Base-by-base conservation (phyloP, 2,888 invertebrate genomes). In the Steromphala cineraria region DNA sequence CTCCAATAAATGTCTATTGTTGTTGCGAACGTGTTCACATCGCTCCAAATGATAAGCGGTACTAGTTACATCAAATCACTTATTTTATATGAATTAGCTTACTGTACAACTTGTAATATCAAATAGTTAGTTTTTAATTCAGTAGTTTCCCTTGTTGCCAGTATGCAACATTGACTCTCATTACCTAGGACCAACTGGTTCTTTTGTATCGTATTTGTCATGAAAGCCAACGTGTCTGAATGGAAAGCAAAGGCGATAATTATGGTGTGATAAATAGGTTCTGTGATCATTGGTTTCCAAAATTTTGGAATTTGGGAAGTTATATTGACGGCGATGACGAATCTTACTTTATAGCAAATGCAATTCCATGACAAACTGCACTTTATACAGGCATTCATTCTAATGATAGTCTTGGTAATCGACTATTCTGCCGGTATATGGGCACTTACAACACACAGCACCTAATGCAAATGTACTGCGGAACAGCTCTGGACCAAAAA, bases 301-400 rank as follows among this genome's bases (percentile, higher is more conserved):
- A 2, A 87, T 94, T 67, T 88, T 94, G 8, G 80, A 93, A 79
- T 93, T 93, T 84, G 82, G 94, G 52, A 85, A 91, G 62, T 88
- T 90, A 17, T 88, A 96, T 95, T 95, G 96, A 88, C 82, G 83
- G 1, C 94, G 95, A 81, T 97, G 97, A 97, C 93, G 95, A 78
- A 0, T 82, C 77, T 3, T 82, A 79, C 53, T 46, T 31, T n/a
- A 81, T 78, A 28, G n/a, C 79, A 28, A 52, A 71, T 46, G 81
- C 67, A 24, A 84, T 0, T 86, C 94, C 0, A 7, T 92, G 17
- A 92, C 96, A 79, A 95, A 95, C 71, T 19, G 95, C 96, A 53
- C 97, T 97, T 90, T 97, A 97, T 96, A 96, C 96, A 86, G 95
- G 96, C 36, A 95, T 97, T 97, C 96, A 91, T 97, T 21, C 97